Base-by-base conservation (phyloP, 2,797 vertebrate species). In the Sebastes steindachneri region DNA sequence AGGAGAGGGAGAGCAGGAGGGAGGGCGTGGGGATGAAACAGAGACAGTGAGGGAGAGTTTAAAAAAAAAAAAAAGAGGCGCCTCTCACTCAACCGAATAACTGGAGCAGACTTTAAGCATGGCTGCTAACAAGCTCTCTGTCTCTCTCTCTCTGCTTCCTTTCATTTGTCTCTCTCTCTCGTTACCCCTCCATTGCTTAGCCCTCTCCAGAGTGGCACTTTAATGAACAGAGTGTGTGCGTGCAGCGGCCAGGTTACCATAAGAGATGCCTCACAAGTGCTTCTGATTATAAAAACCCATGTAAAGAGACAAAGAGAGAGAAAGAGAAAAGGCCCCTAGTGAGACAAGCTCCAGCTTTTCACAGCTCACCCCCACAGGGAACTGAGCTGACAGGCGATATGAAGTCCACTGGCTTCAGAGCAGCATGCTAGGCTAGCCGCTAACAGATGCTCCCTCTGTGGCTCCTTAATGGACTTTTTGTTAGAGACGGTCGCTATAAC, bases 51-150 rank as follows among this genome's bases (percentile, higher is more conserved):
- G 73, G 80, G 68, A 85, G 80, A 86, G 59, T 68, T 67, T 26
- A 63, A 37, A 37, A 64, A 23, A 41, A 45, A 65, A 17, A 19
- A n/a, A 67, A 19, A 14, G 63, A 89, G 84, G 87, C 48, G 67
- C 87, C 89, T 93, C 89, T 92, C 88, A 89, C 89, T 95, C 90
- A 92, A 74, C 82, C 86, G 85, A 88, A 88, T 92, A 93, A 93
- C 83, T 93, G 91, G 90, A 92, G 91, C 93, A 92, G 92, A 90
- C 91, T 90, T 93, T 93, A 90, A 92, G 92, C 79, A 86, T 88
- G 80, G 89, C 89, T 91, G 91, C 90, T 95, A 95, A 95, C 90
- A 95, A 93, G 91, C 87, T 83, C 83, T 75, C 75, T 68, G 73
- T 90, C 87, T 87, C 82, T 90, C 81, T 81, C 83, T 63, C 62